These are phyloP conservation scores for Panagrolaimus sp. DNA, from an alignment of 1,140 invertebrate species.

Conservation along the genomic window DNA sequence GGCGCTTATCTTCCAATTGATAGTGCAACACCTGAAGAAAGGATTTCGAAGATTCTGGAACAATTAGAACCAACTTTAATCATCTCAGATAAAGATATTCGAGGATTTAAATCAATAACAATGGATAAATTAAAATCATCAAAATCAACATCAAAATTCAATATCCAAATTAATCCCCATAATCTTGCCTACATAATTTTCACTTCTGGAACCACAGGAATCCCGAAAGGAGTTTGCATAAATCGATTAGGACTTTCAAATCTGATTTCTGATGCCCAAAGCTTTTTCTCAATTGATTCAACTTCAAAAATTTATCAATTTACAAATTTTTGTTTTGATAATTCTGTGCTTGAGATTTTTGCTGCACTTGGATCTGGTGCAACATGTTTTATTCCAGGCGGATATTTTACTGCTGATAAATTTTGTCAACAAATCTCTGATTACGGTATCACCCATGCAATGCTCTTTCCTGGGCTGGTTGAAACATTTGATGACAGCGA, in stretches of 20 bases:
- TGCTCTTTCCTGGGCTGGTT: conserved; percentile 33
- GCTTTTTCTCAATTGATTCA: conserved; percentile 14
- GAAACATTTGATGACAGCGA: conserved; percentile 30
- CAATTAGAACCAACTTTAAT: neutral
- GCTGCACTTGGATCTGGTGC: conserved; percentile 24
- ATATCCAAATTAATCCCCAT: neutral
- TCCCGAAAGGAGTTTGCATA: conserved; percentile 31
- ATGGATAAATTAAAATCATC: neutral
- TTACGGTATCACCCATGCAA: conserved; percentile 33
- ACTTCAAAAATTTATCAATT: conserved; percentile 29
- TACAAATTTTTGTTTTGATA: conserved; percentile 39
- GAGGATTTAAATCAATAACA: neutral
- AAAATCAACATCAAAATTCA: neutral
- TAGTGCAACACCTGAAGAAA: conserved; percentile 2
- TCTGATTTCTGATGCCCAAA: conserved; percentile 25
- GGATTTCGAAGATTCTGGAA: conserved; percentile 22
- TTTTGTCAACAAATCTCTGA: conserved; percentile 24
- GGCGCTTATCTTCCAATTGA: conserved; percentile 35
- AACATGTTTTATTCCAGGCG: conserved; percentile 22
- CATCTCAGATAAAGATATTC: neutral
- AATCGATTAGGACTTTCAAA: conserved; percentile 20
- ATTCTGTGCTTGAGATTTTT: conserved; percentile 33
- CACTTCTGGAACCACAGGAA: conserved; percentile 34
- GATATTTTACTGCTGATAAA: conserved; percentile 13
- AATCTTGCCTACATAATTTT: conserved; percentile 31